phyloP scores from a whole-genome alignment of 2,888 invertebrate species.

The Drosophila borealis region DNA sequence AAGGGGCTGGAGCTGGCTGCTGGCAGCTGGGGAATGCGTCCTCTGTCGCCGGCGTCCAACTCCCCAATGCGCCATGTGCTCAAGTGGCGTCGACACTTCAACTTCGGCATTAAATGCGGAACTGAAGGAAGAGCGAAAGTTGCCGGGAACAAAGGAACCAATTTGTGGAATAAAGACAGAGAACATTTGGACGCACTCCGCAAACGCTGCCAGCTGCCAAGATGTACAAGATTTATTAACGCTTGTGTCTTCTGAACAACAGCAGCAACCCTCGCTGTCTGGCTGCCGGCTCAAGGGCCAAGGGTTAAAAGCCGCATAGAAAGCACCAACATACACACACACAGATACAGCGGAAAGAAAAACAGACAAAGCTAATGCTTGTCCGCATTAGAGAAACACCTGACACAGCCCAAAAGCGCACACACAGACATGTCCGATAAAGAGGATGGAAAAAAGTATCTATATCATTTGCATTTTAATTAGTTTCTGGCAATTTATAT shows the following conservation, averaged over 20 bases:
- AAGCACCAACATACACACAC: slow-evolving; percentile 8
- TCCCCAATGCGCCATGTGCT: slow-evolving; percentile 43
- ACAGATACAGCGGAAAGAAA: slow-evolving; percentile 23
- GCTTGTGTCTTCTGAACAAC: slow-evolving; percentile 42
- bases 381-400: slow-evolving; percentile 45
- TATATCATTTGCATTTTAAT: slow-evolving; percentile 24
- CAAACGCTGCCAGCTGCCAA: slow-evolving; percentile 31
- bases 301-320: slow-evolving; percentile 60
- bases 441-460: slow-evolving; percentile 34
- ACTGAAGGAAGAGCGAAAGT: slow-evolving; percentile 36
- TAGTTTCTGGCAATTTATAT: slow-evolving; percentile 26
- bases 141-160: slow-evolving; percentile 30
- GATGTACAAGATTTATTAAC: slow-evolving; percentile 42
- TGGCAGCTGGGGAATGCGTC: slow-evolving; percentile 22
- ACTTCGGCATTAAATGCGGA: slow-evolving; percentile 43
- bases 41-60: slow-evolving; percentile 8
- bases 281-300: slow-evolving; percentile 35
- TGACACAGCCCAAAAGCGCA: slow-evolving; percentile 41
- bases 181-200: slow-evolving; percentile 37
- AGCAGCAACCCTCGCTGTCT: slow-evolving; percentile 59
- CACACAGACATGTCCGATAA: background rate
- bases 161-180: slow-evolving; percentile 22
- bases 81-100: slow-evolving; percentile 56
- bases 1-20: background rate
- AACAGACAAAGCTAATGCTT: slow-evolving; percentile 54